phyloP scores from a whole-genome alignment of 2,113 vertebrate genomes.

The Alligator sinensis region DNA sequence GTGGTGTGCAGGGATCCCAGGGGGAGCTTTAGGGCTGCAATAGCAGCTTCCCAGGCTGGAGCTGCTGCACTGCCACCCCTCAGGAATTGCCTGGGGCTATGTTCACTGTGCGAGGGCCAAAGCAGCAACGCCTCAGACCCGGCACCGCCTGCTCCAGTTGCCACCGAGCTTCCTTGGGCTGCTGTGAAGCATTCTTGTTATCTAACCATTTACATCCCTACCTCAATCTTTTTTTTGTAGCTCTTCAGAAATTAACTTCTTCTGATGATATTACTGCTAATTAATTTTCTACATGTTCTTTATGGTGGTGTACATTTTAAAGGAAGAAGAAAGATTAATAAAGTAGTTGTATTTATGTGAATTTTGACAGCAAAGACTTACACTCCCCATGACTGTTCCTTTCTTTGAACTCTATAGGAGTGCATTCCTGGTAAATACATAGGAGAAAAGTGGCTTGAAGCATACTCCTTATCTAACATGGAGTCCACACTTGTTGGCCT shows the following conservation, averaged over 20 bases:
- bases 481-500: fast-evolving
- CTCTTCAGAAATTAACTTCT: not conserved
- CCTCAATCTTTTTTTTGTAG: not conserved
- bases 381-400: not conserved
- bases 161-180: no score
- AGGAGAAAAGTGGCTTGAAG: not conserved
- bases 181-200: no score
- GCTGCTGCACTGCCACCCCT: no score
- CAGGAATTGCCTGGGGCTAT: no score
- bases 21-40: no score
- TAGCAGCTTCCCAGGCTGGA: no score
- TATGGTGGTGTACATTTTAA: not conserved
- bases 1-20: no score
- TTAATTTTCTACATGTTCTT: not conserved
- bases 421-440: not conserved
- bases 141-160: no score
- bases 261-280: not conserved
- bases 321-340: not conserved
- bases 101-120: no score
- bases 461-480: fast-evolving
- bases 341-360: fast-evolving
- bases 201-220: no score
- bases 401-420: not conserved
- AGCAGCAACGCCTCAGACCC: no score
- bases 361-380: not conserved